A percentile compares a stretch with the other conserved stretches of the same genome.
These are phyloP conservation scores for Mesodorylaimus sp. DNA, from an alignment of 2,888 invertebrate genomes.

Conservation along the genomic window DNA sequence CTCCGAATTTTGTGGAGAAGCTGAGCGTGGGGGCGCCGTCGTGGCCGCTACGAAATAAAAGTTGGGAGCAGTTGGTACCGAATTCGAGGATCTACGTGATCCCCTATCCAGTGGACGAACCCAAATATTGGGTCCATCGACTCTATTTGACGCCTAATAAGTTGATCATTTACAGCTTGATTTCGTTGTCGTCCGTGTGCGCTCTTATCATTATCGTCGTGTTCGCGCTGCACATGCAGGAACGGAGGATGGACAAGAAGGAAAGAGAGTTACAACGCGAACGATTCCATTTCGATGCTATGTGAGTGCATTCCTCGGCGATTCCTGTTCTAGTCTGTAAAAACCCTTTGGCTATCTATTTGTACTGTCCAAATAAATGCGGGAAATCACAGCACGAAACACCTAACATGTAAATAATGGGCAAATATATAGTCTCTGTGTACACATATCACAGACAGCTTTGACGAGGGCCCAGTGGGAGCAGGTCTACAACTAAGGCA, in stretches of 20 bases:
- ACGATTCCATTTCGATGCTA: slow-evolving; percentile 29
- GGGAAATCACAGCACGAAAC: too few relatives aligned
- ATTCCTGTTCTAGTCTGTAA: too few relatives aligned
- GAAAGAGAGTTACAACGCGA: slow-evolving; percentile 18
- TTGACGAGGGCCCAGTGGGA: too few relatives aligned
- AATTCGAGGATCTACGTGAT: slow-evolving; percentile 93
- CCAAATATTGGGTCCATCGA: slow-evolving; percentile 20
- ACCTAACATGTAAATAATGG: too few relatives aligned
- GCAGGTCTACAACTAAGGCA: too few relatives aligned
- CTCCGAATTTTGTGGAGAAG: slow-evolving; percentile 87
- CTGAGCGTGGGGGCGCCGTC: slow-evolving; percentile 43
- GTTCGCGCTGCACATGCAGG: slow-evolving; percentile 21
- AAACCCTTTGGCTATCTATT: too few relatives aligned
- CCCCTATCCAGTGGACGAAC: slow-evolving; percentile 46
- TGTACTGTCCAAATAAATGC: too few relatives aligned
- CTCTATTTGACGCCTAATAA: slow-evolving; percentile 27
- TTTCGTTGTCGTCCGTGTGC: slow-evolving; percentile 17
- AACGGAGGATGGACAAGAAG: slow-evolving; percentile 14
- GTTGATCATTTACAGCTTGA: slow-evolving; percentile 20
- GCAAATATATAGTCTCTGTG: too few relatives aligned
- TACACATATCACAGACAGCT: too few relatives aligned
- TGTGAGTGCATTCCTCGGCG: too few relatives aligned
- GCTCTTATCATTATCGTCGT: slow-evolving; percentile 21
- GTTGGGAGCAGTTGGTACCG: slow-evolving; percentile 51
- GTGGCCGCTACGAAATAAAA: not conserved